Conservation (phyloP, 2,888 invertebrate species). For the Tachina grossa region DNA sequence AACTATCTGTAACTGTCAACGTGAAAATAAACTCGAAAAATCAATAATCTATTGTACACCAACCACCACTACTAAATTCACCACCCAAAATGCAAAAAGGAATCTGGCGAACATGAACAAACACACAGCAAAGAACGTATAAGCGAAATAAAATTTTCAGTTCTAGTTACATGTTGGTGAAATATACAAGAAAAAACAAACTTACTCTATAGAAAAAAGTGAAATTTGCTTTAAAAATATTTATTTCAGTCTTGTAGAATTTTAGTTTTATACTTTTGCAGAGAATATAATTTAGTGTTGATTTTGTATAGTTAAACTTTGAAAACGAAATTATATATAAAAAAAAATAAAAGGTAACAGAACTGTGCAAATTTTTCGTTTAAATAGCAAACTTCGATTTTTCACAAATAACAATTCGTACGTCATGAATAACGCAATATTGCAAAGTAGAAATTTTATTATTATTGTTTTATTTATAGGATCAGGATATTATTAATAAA, state of each 20-base stretch:
- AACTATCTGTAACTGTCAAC: not conserved
- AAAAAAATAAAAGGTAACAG: constrained; percentile 47
- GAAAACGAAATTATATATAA: constrained; percentile 6
- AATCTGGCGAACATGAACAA: constrained; percentile 33
- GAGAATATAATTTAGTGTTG: constrained; percentile 11
- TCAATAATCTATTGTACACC: constrained; percentile 53
- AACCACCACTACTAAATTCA: constrained; percentile 58
- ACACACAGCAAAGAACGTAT: constrained; percentile 47
- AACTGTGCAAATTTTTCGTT: constrained; percentile 24
- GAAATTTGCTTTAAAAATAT: constrained; percentile 37
- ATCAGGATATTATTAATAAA: constrained; percentile 52
- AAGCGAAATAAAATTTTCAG: constrained; percentile 62
- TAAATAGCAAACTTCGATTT: constrained; percentile 73
- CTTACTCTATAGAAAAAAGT: constrained; percentile 25
- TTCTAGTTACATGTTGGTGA: constrained; percentile 67
- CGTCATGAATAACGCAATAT: constrained; percentile 36
- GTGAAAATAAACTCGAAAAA: constrained; percentile 40
- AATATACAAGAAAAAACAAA: constrained; percentile 54
- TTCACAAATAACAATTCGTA: constrained; percentile 72
- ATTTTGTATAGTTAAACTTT: constrained; percentile 46
- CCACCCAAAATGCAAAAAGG: constrained; percentile 61
- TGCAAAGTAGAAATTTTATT: constrained; percentile 29
- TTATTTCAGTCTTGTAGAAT: constrained; percentile 28
- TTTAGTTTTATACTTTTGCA: constrained; percentile 48
- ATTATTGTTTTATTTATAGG: constrained; percentile 62